Evolutionary conservation across 1,140 invertebrate genomes (phyloP).

Genomic region (Caenorhabditis brenneri): DNA sequence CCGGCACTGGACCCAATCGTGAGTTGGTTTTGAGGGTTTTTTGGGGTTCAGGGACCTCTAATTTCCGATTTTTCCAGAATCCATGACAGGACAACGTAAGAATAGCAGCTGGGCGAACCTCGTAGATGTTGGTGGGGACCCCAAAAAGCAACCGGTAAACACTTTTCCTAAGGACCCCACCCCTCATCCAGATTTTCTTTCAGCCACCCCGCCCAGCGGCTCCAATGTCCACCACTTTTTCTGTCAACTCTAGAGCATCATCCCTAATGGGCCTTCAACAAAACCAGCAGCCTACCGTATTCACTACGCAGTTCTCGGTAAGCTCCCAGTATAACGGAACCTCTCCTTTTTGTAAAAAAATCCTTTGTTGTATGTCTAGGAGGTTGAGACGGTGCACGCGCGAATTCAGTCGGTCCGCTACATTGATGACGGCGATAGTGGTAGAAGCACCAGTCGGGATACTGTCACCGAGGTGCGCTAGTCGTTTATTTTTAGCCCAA

Average conservation of each 20-base stretch:
- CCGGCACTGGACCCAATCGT: constrained; percentile 10
- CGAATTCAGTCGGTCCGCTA: constrained; percentile 26
- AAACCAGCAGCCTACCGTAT: not conserved
- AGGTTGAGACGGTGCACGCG: constrained; percentile 1
- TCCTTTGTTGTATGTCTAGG: not conserved
- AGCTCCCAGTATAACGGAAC: not conserved
- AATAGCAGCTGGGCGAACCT: constrained; percentile 19
- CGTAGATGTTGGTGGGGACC: not conserved
- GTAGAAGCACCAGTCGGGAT: constrained; percentile 27
- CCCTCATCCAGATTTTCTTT: not conserved
- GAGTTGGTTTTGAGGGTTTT: not conserved
- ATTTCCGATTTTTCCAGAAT: not conserved
- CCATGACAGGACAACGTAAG: not conserved
- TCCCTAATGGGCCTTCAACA: not conserved
- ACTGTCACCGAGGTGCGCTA: constrained; percentile 15
- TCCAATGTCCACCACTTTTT: constrained; percentile 27
- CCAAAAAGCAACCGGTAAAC: not conserved
- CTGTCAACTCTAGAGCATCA: not conserved
- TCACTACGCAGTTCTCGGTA: constrained; percentile 17
- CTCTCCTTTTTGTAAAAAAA: not conserved
- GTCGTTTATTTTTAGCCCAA: too few relatives aligned
- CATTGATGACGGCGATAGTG: constrained; percentile 29
- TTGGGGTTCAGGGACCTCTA: not conserved
- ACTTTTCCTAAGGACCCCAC: not conserved
- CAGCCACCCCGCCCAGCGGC: constrained; percentile 16